Evolutionary conservation across 2,113 vertebrate species (phyloP).

Genomic region (Andinoacara biseriatus): DNA sequence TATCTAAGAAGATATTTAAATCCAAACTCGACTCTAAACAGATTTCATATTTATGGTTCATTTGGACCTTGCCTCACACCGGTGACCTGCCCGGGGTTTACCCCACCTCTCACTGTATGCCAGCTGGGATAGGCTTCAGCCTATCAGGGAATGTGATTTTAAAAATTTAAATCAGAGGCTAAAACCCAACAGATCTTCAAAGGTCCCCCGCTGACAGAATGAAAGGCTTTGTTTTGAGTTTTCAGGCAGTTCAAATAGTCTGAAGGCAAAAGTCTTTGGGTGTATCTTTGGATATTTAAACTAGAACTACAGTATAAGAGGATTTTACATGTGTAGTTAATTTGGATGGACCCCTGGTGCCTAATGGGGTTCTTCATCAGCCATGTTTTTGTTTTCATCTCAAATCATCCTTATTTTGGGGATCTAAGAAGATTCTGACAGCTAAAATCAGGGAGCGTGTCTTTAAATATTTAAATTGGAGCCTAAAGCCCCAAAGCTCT

Average conservation of each 20-base stretch:
- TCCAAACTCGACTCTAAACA: too few relatives aligned
- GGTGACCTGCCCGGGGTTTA: too few relatives aligned
- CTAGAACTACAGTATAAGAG: not conserved
- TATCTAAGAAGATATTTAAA: not conserved
- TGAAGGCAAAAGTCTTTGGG: not conserved
- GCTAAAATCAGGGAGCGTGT: not conserved
- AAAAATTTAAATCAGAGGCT: not conserved
- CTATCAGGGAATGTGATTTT: rapidly evolving
- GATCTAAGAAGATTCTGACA: not conserved
- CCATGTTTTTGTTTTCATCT: not conserved
- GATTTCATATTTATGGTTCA: too few relatives aligned
- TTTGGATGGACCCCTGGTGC: not conserved
- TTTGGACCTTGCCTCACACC: not conserved
- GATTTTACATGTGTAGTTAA: not conserved
- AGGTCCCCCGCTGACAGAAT: not conserved
- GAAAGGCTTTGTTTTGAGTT: not conserved
- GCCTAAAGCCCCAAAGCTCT: not conserved
- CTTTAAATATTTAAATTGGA: not conserved
- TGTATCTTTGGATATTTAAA: not conserved
- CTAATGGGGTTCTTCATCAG: not conserved
- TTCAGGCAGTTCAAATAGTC: not conserved
- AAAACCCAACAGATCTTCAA: not conserved
- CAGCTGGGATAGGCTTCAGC: rapidly evolving
- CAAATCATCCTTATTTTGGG: not conserved
- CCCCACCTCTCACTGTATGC: too few relatives aligned